Base-by-base conservation (phyloP, 2,113 vertebrate genomes). In the Laticauda laticaudata region DNA sequence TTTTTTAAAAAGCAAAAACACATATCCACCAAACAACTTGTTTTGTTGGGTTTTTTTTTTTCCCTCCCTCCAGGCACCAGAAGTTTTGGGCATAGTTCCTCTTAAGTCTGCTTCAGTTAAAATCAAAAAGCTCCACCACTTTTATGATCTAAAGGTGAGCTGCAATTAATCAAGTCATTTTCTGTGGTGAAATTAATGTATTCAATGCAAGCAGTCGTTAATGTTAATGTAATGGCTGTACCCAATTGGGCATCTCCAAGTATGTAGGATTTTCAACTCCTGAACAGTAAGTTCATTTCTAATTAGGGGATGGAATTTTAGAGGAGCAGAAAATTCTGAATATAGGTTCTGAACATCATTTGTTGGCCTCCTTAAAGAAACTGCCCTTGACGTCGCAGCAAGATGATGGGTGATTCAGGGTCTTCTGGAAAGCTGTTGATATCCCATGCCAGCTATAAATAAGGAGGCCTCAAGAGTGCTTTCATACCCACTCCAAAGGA, bases 111-210 rank as follows among this genome's bases (percentile, higher is more conserved):
- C 96, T 39, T 97, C 98, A 3, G 92, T 98, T 94, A 96, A 96
- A 69, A 87, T 98, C 54, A 98, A 95, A 54, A 94, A 97, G 1
- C 11, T 75, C 29, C 94, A 98, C 94, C 98, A 98, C 48, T 98
- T 98, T 96, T 98, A 98, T 0, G 96, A 96, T 51, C 97, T 99
- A 89, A 98, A 99, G 97, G 99, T 99, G 91, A 97, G 97, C 89
- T 43, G 81, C 20, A 10, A 56, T 26, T 51, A 12, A 34, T 24
- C 14, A 2, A 23, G 18, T 59, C 39, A 29, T 9, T 11, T 61
- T 90, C 43, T 61, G 23, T 91, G 51, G 45, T 86, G 45, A 86
- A 24, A 69, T 43, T 56, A 43, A 85, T 39, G 20, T 2, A 43
- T 56, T 85, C 39, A 34, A 9, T 39, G 48, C 15, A 75, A 18